Evolutionary conservation across 2,888 invertebrate species (phyloP).

Genomic region (Meghimatium bilineatum): DNA sequence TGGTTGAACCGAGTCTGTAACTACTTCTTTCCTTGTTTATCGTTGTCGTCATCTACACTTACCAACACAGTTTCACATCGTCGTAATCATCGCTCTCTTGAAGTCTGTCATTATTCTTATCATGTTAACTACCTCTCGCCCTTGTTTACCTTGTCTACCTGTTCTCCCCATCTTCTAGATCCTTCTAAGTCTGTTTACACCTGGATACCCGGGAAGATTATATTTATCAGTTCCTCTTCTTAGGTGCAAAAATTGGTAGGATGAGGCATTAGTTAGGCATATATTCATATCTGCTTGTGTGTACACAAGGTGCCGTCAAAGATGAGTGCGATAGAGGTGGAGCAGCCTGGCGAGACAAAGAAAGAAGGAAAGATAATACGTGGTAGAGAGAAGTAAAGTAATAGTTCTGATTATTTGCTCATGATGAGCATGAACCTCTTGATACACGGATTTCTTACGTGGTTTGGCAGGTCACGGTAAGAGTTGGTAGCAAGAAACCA

Average conservation of each 20-base stretch:
- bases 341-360: neutral
- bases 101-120: conserved; percentile 10
- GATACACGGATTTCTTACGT: too few relatives aligned
- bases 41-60: neutral
- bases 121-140: neutral
- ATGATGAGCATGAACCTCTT: too few relatives aligned
- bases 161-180: neutral
- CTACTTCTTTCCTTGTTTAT: neutral
- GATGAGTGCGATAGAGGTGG: neutral
- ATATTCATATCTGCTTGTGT: neutral
- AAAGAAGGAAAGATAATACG: neutral
- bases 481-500: too few relatives aligned
- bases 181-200: neutral
- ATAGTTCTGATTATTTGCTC: too few relatives aligned
- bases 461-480: too few relatives aligned
- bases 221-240: neutral
- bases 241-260: neutral
- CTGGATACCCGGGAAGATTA: neutral
- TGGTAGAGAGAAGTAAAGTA: neutral
- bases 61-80: neutral
- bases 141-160: neutral
- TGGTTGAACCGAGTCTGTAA: neutral
- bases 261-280: too few relatives aligned
- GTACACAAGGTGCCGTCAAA: neutral
- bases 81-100: neutral